These are phyloP conservation scores for Microtus montanus DNA, from an alignment of 2,113 vertebrate genomes.

Conservation along the genomic window DNA sequence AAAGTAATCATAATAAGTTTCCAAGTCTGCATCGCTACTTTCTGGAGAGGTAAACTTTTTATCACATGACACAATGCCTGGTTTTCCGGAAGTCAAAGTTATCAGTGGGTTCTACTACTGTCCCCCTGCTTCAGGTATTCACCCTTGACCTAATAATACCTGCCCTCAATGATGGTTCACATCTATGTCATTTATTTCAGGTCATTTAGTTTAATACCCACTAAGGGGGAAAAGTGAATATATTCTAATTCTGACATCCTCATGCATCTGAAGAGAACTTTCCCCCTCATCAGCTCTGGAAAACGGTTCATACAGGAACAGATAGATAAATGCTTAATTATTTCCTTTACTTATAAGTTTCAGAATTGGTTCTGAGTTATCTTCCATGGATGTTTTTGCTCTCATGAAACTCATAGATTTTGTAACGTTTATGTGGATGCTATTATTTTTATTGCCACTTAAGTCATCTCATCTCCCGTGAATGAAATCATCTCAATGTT, in stretches of 20 bases:
- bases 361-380: background rate
- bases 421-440: background rate
- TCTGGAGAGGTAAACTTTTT: background rate
- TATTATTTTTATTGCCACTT: conserved; percentile 5
- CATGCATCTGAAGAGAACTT: background rate
- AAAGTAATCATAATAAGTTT: background rate
- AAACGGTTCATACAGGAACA: background rate
- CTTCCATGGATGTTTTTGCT: background rate
- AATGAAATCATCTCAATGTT: background rate
- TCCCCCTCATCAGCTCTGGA: background rate
- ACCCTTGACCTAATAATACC: background rate
- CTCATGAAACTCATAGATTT: background rate
- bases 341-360: background rate
- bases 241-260: background rate
- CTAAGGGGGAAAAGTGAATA: background rate
- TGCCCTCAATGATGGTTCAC: background rate
- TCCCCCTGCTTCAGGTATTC: background rate
- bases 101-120: background rate
- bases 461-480: background rate
- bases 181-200: background rate
- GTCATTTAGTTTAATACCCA: background rate
- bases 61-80: background rate
- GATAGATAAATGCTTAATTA: background rate
- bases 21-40: background rate
- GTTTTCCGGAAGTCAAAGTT: background rate